These are phyloP conservation scores for Urocynchramus pylzowi DNA, from an alignment of 2,113 vertebrate species.

Conservation along the genomic window DNA sequence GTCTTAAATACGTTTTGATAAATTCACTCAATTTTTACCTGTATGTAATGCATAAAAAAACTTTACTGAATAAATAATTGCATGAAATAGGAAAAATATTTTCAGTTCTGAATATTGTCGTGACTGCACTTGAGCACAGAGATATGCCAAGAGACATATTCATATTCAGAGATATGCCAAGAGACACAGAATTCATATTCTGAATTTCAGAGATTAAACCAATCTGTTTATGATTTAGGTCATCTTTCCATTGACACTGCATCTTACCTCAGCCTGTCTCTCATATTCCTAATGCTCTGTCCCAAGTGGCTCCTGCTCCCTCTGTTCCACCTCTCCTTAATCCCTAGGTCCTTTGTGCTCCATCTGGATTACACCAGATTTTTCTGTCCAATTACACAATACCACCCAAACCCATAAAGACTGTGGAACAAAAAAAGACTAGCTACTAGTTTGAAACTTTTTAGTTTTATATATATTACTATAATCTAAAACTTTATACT, in stretches of 20 bases:
- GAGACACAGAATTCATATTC: background rate
- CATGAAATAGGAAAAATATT: background rate
- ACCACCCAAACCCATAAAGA: background rate
- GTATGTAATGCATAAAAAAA: accelerated
- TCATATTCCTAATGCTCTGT: background rate
- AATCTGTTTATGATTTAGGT: background rate
- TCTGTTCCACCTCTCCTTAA: background rate
- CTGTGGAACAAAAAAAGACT: background rate
- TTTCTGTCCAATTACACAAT: background rate
- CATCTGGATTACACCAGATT: background rate
- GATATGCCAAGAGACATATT: background rate
- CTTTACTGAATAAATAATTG: background rate
- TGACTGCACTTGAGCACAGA: background rate
- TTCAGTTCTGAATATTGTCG: background rate
- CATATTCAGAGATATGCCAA: background rate
- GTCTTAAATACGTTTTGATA: too few relatives aligned
- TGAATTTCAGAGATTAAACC: background rate
- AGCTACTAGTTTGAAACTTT: background rate
- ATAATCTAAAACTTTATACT: background rate
- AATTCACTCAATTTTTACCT: too few relatives aligned
- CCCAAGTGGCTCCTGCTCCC: background rate
- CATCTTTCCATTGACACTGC: background rate
- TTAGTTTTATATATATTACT: background rate
- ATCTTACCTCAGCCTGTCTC: background rate
- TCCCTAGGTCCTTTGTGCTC: background rate